Percentiles rank a stretch among this genome's conserved stretches.
Evolutionary conservation across 2,113 vertebrate species (phyloP).

Genomic region (Emydocephalus ijimae): DNA sequence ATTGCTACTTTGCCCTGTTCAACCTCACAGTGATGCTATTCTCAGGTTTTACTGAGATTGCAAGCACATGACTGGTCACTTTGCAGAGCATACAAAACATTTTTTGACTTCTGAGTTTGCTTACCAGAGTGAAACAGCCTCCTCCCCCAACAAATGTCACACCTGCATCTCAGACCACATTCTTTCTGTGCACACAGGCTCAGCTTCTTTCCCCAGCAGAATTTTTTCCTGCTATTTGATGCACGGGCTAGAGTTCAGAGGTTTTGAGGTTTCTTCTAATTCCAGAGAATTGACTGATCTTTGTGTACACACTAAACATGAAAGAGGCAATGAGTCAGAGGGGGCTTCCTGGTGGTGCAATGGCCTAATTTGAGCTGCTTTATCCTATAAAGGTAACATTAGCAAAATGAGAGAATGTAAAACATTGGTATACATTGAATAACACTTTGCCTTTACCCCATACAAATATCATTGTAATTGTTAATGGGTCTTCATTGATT

Average conservation of each 20-base stretch:
- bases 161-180: conserved; percentile 14
- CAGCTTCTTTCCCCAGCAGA: conserved; percentile 7
- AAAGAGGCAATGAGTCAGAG: not conserved
- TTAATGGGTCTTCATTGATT: not conserved
- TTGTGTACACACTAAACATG: conserved; percentile 6
- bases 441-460: not conserved
- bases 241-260: conserved; percentile 17
- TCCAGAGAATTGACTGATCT: conserved; percentile 30
- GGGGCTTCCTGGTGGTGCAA: not conserved
- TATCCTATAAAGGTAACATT: not conserved
- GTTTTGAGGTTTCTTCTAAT: conserved; percentile 30
- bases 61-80: not conserved
- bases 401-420: not conserved
- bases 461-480: not conserved
- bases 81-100: conserved; percentile 10
- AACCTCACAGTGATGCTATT: conserved; percentile 1
- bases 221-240: conserved; percentile 22
- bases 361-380: not conserved
- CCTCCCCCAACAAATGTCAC: not conserved
- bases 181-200: not conserved
- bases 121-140: conserved; percentile 13
- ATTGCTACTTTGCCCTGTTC: not conserved
- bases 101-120: conserved; percentile 24
- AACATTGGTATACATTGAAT: not conserved
- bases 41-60: conserved; percentile 1